phyloP scores from a whole-genome alignment of 2,797 vertebrate species.

The Pelobates cultripes region DNA sequence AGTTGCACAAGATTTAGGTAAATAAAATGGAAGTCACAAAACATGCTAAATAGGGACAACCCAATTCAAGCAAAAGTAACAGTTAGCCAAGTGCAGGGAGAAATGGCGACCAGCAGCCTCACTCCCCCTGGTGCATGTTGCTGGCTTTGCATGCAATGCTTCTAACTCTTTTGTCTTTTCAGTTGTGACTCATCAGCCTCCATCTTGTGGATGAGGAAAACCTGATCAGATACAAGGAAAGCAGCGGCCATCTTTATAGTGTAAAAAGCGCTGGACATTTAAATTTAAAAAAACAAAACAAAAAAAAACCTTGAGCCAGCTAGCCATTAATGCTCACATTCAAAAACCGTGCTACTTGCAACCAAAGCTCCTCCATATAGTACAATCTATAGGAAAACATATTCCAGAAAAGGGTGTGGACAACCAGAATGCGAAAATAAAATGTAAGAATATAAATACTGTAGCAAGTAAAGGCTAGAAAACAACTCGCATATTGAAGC shows the following conservation, averaged over 20 bases:
- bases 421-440: too few species aligned
- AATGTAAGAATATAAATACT: too few species aligned
- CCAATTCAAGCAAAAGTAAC: background rate
- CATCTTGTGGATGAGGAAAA: slow-evolving; percentile 49
- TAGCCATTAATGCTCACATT: too few species aligned
- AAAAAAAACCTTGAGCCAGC: too few species aligned
- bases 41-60: background rate
- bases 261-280: background rate
- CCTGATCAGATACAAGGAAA: slow-evolving; percentile 2
- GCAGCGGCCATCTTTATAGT: slow-evolving; percentile 51
- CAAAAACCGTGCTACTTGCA: too few species aligned
- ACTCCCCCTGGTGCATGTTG: slow-evolving; percentile 7
- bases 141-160: background rate
- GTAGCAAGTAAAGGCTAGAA: too few species aligned
- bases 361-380: too few species aligned
- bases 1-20: background rate
- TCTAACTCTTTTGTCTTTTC: slow-evolving; percentile 40
- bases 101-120: background rate
- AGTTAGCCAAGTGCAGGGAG: background rate
- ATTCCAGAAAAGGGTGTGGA: too few species aligned
- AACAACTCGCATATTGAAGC: too few species aligned
- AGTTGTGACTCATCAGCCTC: slow-evolving; percentile 49
- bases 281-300: background rate
- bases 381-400: too few species aligned
- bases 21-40: background rate